These are phyloP conservation scores for Sebastes oblongus DNA, from an alignment of 2,797 vertebrate species.

Conservation along the genomic window DNA sequence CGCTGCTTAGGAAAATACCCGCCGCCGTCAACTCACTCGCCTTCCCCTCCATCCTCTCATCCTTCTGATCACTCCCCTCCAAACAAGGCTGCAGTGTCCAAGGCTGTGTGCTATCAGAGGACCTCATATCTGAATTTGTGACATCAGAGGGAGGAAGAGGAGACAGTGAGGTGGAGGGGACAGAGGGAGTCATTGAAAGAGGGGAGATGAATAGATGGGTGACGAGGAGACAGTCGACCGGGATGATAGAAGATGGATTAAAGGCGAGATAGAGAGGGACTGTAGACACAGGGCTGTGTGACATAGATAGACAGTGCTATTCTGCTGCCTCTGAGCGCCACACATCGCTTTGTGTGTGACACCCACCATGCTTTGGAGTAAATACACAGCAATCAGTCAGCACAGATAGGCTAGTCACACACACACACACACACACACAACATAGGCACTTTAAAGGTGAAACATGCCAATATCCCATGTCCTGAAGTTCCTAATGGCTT, in stretches of 20 bases:
- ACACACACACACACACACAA: slow-evolving; percentile 13
- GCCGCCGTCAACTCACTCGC: slow-evolving; percentile 2
- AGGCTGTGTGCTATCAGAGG: slow-evolving; percentile 44
- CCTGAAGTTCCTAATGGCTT: slow-evolving; percentile 34
- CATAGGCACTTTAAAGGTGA: slow-evolving; percentile 30
- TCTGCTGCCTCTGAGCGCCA: slow-evolving; percentile 42
- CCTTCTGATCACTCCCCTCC: slow-evolving; percentile 43
- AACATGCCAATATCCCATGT: slow-evolving; percentile 21
- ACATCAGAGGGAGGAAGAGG: slow-evolving; percentile 58
- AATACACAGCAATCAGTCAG: slow-evolving; percentile 38
- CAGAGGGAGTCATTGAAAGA: slow-evolving; percentile 56
- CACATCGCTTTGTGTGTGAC: slow-evolving; percentile 44
- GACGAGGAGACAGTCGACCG: slow-evolving; percentile 52
- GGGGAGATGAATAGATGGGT: slow-evolving; percentile 53
- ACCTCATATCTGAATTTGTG: slow-evolving; percentile 65
- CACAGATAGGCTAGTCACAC: not conserved
- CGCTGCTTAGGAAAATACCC: slow-evolving; percentile 47
- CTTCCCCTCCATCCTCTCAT: slow-evolving; percentile 40
- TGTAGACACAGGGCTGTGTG: slow-evolving; percentile 36
- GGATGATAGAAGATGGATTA: slow-evolving; percentile 62
- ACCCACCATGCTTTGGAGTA: slow-evolving; percentile 37
- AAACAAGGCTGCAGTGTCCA: slow-evolving; percentile 65
- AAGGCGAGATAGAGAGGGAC: slow-evolving; percentile 43
- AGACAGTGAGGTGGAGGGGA: slow-evolving; percentile 31
- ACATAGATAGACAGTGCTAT: slow-evolving; percentile 58